These are phyloP conservation scores for Heliocidaris erythrogramma DNA, from an alignment of 35 echinoderm and acorn worm species.

Conservation along the genomic window DNA sequence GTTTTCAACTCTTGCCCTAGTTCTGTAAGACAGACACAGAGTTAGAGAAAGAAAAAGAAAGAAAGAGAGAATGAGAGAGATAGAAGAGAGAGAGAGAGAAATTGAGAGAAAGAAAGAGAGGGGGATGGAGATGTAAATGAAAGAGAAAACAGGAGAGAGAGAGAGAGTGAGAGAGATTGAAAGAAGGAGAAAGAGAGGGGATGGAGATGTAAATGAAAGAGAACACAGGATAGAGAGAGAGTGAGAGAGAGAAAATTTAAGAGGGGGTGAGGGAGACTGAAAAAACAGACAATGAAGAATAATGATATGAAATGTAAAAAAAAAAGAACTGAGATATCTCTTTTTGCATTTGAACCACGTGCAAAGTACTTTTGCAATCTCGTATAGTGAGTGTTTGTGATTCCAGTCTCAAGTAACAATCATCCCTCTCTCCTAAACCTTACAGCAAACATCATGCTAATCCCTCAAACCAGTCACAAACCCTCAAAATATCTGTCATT, in stretches of 20 bases:
- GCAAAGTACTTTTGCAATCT: slow-evolving; percentile 13
- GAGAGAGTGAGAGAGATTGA: too few relatives aligned
- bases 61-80: not conserved
- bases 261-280: not conserved
- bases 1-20: not conserved
- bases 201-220: not conserved
- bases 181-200: not conserved
- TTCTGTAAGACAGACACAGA: not conserved
- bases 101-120: not conserved
- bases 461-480: not conserved
- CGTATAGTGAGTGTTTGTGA: slow-evolving; percentile 15
- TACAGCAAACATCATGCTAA: not conserved
- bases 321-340: not conserved
- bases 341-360: not conserved
- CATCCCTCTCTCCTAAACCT: not conserved
- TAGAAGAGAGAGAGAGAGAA: not conserved
- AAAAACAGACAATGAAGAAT: not conserved
- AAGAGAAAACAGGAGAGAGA: too few relatives aligned
- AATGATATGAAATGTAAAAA: not conserved
- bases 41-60: not conserved
- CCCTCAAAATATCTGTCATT: slow-evolving; percentile 1
- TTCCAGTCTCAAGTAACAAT: slow-evolving; percentile 20
- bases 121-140: too few relatives aligned
- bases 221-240: not conserved
- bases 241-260: not conserved